A percentile compares a stretch with the other conserved stretches of the same genome.
phyloP scores from a whole-genome alignment of 2,888 invertebrate genomes.

The Stictocephala bisonia region DNA sequence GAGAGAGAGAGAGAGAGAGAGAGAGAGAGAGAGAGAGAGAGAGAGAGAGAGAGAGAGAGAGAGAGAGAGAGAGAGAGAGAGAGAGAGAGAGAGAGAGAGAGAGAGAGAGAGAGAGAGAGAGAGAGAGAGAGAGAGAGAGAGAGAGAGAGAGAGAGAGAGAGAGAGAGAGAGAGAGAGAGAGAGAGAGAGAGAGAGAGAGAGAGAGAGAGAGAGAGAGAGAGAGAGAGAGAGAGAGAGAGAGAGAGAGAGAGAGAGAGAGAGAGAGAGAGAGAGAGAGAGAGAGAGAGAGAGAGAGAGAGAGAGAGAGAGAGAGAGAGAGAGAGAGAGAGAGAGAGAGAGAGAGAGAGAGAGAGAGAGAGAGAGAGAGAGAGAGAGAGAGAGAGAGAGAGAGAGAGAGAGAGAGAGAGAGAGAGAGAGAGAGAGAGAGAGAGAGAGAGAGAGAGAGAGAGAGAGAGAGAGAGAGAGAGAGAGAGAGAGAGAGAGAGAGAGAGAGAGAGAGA shows the following conservation, averaged over 20 bases:
- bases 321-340: slow-evolving; percentile 24
- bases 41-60: slow-evolving; percentile 24
- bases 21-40: slow-evolving; percentile 24
- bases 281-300: slow-evolving; percentile 24
- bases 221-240: slow-evolving; percentile 24
- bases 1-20: slow-evolving; percentile 24
- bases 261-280: slow-evolving; percentile 24
- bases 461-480: slow-evolving; percentile 24
- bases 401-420: slow-evolving; percentile 21
- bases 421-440: slow-evolving; percentile 12
- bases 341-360: slow-evolving; percentile 24
- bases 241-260: slow-evolving; percentile 24
- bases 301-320: slow-evolving; percentile 24
- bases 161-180: slow-evolving; percentile 24
- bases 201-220: slow-evolving; percentile 24
- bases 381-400: slow-evolving; percentile 24
- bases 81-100: slow-evolving; percentile 24
- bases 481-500: slow-evolving; percentile 24
- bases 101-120: slow-evolving; percentile 24
- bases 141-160: slow-evolving; percentile 24
- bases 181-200: slow-evolving; percentile 24
- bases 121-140: slow-evolving; percentile 24
- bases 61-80: slow-evolving; percentile 24
- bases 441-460: slow-evolving; percentile 34
- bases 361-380: slow-evolving; percentile 24